Base-by-base conservation (phyloP, 2,888 invertebrate genomes). In the Omphaloscelis lunosa region DNA sequence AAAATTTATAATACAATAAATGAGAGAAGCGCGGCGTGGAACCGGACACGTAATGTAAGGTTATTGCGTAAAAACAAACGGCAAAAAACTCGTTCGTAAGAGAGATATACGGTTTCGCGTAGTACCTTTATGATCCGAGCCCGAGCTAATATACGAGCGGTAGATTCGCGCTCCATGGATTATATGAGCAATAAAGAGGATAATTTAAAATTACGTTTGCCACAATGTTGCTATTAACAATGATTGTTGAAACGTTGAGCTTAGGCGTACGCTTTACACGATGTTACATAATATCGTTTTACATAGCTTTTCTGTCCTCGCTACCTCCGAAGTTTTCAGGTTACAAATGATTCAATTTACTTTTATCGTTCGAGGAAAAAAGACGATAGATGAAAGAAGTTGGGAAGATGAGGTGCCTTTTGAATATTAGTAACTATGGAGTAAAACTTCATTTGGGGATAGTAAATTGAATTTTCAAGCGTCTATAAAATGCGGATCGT, bases 1-100 rank as follows among this genome's bases (percentile, higher is more conserved):
- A 90, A 95, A 94, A 96, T 96, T 95, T 94, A 95, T 95, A 95
- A 95, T 95, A 94, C 95, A 95, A 95, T 95, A 96, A 95, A 95
- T 94, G 95, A 95, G 93, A 93, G 91, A 93, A 94, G 93, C 92
- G 92, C 90, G 89, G 90, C 89, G 92, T 89, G 92, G 92, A 95
- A 95, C 94, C 95, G 94, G 95, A 93, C 94, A 92, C 91, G 94
- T 96, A 95, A 95, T 94, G 92, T 91, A 92, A 94, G 93, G 92
- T 93, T 95, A 93, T 94, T 94, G 94, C 93, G 94, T 94, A 93
- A 95, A 96, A 96, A 95, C 95, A 95, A 95, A 95, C 92, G 91
- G 92, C 93, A 95, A 95, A 96, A 95, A 95, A 93, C 91, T 91
- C 89, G 90, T 90, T 89, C 89, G 91, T 92, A 92, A 90, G 89